Evolutionary conservation across 2,888 invertebrate genomes (phyloP).

Genomic region (Steromphala cineraria): DNA sequence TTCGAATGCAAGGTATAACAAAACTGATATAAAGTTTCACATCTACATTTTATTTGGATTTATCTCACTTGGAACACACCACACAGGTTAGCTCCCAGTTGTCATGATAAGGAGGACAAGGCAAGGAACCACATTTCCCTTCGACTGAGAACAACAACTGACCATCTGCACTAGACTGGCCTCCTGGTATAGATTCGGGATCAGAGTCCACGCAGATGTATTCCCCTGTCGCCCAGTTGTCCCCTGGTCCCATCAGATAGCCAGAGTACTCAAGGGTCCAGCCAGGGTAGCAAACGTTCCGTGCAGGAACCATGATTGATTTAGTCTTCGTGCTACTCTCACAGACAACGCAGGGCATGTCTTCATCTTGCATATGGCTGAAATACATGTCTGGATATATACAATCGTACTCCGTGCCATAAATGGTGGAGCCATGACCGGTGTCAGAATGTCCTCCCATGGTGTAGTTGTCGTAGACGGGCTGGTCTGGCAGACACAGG

Average conservation of each 20-base stretch:
- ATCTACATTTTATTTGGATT: no score
- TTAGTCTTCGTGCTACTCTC: background rate
- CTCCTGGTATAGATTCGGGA: slow-evolving; percentile 25
- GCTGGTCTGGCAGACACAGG: background rate
- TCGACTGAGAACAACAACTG: slow-evolving; percentile 29
- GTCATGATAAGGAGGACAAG: slow-evolving; percentile 31
- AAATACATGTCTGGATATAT: background rate
- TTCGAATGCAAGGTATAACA: no score
- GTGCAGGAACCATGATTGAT: background rate
- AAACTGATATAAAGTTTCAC: no score
- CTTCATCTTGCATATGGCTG: background rate
- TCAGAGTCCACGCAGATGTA: slow-evolving; percentile 33
- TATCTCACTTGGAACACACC: slow-evolving; percentile 13
- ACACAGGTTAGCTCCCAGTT: slow-evolving; percentile 28
- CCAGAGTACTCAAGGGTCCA: background rate
- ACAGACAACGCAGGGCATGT: background rate
- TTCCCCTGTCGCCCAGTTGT: background rate
- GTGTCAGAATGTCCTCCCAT: background rate
- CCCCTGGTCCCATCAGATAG: background rate
- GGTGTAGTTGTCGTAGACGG: background rate
- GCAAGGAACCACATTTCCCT: slow-evolving; percentile 30
- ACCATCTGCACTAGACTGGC: slow-evolving; percentile 19
- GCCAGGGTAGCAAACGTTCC: background rate
- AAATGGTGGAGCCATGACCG: background rate
- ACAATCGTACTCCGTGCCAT: background rate